A percentile compares a stretch with the other conserved stretches of the same genome.
phyloP scores from a whole-genome alignment of 2,113 vertebrate species.

The Bothrops jararaca region DNA sequence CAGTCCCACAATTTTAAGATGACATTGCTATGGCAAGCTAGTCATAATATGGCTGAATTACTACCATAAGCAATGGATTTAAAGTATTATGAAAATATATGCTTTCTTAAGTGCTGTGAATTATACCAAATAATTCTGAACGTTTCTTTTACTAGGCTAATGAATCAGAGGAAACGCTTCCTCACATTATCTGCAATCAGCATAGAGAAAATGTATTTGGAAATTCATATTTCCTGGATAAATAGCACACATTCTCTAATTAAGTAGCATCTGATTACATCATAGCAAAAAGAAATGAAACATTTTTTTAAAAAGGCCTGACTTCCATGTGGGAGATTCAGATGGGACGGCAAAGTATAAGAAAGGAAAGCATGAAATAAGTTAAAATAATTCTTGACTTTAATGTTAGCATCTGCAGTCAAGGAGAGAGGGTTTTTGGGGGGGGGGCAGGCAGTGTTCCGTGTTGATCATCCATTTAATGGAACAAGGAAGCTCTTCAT shows the following conservation, averaged over 20 bases:
- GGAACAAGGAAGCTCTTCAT: neutral
- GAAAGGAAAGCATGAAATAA: neutral
- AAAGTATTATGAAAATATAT: conserved; percentile 65
- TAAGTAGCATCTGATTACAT: conserved; percentile 55
- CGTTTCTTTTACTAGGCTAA: conserved; percentile 59
- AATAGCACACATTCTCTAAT: conserved; percentile 42
- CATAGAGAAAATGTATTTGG: conserved; percentile 48
- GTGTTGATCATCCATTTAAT: neutral
- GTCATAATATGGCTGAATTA: conserved; percentile 47
- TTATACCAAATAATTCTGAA: conserved; percentile 67
- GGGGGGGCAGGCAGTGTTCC: neutral
- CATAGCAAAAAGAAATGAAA: conserved; percentile 41
- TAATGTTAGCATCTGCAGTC: neutral
- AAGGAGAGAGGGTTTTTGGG: neutral
- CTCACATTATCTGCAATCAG: conserved; percentile 55
- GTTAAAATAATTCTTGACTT: neutral
- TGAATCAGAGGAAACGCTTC: conserved; percentile 62
- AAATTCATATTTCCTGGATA: conserved; percentile 40
- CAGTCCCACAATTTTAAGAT: conserved; percentile 34
- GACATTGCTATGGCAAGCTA: conserved; percentile 42
- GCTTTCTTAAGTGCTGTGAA: conserved; percentile 65
- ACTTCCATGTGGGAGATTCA: conserved; percentile 12
- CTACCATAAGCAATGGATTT: conserved; percentile 52
- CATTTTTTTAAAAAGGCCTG: conserved; percentile 36
- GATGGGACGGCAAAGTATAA: neutral